A percentile compares a stretch with the other conserved stretches of the same genome.
These are phyloP conservation scores for Argynnis bischoffii DNA, from an alignment of 2,888 invertebrate genomes.

Conservation along the genomic window DNA sequence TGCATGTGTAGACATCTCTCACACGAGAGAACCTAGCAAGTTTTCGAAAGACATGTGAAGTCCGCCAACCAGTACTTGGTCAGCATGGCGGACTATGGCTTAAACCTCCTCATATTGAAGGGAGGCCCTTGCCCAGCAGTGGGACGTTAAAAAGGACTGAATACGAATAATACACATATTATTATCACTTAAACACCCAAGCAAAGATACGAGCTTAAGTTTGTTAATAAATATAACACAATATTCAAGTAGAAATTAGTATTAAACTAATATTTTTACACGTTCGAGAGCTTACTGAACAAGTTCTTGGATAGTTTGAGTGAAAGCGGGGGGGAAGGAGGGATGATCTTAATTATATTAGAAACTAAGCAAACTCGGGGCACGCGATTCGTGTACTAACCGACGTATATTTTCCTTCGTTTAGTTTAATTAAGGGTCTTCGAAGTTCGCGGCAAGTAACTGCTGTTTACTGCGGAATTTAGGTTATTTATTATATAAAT, in stretches of 20 bases:
- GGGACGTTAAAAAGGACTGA: too few relatives aligned
- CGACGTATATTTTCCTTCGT: slow-evolving; percentile 37
- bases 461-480: slow-evolving; percentile 37
- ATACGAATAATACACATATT: too few relatives aligned
- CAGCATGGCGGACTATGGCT: too few relatives aligned
- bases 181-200: too few relatives aligned
- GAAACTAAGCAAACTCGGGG: slow-evolving; percentile 34
- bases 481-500: slow-evolving; percentile 31
- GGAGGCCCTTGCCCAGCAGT: too few relatives aligned
- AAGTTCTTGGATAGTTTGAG: slow-evolving; percentile 19
- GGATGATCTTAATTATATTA: slow-evolving; percentile 44
- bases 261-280: slow-evolving; percentile 6
- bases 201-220: too few relatives aligned
- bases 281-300: slow-evolving; percentile 2
- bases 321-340: slow-evolving; percentile 25
- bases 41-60: too few relatives aligned
- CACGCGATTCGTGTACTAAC: slow-evolving; percentile 36
- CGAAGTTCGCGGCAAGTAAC: slow-evolving; percentile 32
- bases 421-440: slow-evolving; percentile 39
- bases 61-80: too few relatives aligned
- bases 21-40: too few relatives aligned
- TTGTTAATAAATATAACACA: neutral
- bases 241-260: neutral
- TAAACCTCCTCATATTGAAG: too few relatives aligned
- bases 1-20: too few relatives aligned